Conservation (phyloP, 2,113 vertebrate genomes). For the Antechinus flavipes region DNA sequence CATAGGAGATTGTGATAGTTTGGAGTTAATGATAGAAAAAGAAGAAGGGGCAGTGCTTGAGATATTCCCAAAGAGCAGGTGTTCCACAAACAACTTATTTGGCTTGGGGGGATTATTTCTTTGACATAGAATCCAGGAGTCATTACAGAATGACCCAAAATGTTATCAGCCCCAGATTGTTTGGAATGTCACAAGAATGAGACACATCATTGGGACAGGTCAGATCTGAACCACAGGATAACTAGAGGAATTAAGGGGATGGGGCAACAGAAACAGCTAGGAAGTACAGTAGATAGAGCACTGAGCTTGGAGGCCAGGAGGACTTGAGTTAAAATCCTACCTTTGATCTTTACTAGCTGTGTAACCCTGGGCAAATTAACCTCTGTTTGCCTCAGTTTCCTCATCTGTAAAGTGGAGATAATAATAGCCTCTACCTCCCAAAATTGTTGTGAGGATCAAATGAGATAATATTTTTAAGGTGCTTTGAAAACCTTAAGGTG, state of each 20-base stretch:
- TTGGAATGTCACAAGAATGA: background rate
- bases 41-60: background rate
- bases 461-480: background rate
- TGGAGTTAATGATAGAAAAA: background rate
- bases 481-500: background rate
- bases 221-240: background rate
- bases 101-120: background rate
- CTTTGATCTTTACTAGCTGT: background rate
- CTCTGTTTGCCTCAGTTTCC: background rate
- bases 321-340: background rate
- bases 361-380: background rate
- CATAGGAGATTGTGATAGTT: background rate
- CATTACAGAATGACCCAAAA: background rate
- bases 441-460: background rate
- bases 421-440: background rate
- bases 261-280: background rate
- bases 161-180: background rate
- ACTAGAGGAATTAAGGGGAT: background rate
- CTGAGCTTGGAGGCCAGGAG: background rate
- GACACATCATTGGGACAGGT: background rate
- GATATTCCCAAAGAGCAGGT: constrained; percentile 4
- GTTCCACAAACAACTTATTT: background rate
- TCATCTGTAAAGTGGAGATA: background rate
- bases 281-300: background rate
- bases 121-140: background rate